A percentile compares a stretch with the other conserved stretches of the same genome.
Evolutionary conservation across 2,113 vertebrate genomes (phyloP).

Genomic region (Ondatra zibethicus): DNA sequence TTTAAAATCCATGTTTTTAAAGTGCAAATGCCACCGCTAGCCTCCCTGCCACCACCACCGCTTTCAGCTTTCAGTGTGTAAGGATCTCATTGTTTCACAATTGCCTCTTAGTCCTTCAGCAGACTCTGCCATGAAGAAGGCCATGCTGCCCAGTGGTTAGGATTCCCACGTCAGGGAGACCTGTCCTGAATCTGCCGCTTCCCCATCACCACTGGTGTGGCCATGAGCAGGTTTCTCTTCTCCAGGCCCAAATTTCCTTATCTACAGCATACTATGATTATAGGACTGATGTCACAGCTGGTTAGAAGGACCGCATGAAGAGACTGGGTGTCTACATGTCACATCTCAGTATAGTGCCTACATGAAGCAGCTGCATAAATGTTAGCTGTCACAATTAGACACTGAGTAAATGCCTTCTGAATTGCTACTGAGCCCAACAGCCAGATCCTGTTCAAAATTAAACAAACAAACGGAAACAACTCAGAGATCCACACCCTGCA

Average conservation of each 20-base stretch:
- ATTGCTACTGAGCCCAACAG: slow-evolving; percentile 40
- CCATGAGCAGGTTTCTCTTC: neutral
- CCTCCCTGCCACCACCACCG: too few relatives aligned
- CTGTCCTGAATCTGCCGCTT: too few relatives aligned
- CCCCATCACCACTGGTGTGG: neutral
- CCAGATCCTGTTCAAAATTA: slow-evolving; percentile 52
- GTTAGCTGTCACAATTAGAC: slow-evolving; percentile 25
- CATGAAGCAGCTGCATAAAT: neutral
- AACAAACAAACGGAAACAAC: slow-evolving; percentile 50
- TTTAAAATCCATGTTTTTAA: neutral
- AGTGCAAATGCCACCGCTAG: neutral
- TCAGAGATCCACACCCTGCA: neutral
- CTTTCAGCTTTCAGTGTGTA: neutral
- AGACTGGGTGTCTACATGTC: neutral
- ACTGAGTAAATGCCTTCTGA: slow-evolving; percentile 40
- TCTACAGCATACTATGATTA: neutral
- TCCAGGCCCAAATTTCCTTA: neutral
- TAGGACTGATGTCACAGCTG: neutral
- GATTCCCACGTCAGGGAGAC: neutral
- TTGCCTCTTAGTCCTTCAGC: neutral
- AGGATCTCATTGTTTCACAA: neutral
- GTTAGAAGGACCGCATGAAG: neutral
- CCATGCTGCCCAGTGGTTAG: neutral
- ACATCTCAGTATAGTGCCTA: neutral
- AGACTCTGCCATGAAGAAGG: neutral